Evolutionary conservation across 2,888 invertebrate genomes (phyloP).

Genomic region (Pammene fasciana): DNA sequence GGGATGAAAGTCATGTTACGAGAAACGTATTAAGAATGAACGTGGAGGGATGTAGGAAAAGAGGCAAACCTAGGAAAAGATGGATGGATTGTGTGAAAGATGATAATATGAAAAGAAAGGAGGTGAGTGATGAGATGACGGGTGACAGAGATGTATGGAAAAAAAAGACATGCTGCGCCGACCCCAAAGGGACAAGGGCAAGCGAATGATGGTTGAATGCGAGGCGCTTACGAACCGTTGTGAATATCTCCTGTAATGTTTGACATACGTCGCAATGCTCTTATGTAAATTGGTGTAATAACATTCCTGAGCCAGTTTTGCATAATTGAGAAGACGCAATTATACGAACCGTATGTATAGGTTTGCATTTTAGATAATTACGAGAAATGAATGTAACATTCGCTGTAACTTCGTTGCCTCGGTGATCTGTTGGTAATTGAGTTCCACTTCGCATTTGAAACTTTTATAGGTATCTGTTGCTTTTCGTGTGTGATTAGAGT

Average conservation of each 20-base stretch:
- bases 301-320: conserved; percentile 33
- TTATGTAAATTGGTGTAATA: conserved; percentile 40
- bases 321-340: conserved; percentile 38
- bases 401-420: conserved; percentile 6
- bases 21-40: no score
- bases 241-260: conserved; percentile 5
- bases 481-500: no score
- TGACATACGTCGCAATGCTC: conserved; percentile 36
- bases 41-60: no score
- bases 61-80: no score
- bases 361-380: conserved; percentile 20
- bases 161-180: no score
- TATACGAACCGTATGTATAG: conserved; percentile 25
- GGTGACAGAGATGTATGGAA: no score
- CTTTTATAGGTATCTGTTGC: not conserved
- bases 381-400: conserved; percentile 18
- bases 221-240: not conserved
- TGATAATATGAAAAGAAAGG: no score
- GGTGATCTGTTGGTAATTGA: not conserved
- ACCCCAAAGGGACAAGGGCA: no score
- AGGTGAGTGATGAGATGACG: no score
- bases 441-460: not conserved
- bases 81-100: no score
- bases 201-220: not conserved
- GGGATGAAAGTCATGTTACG: no score